Evolutionary conservation across 2,888 invertebrate species (phyloP).

Genomic region (Pocota personata): DNA sequence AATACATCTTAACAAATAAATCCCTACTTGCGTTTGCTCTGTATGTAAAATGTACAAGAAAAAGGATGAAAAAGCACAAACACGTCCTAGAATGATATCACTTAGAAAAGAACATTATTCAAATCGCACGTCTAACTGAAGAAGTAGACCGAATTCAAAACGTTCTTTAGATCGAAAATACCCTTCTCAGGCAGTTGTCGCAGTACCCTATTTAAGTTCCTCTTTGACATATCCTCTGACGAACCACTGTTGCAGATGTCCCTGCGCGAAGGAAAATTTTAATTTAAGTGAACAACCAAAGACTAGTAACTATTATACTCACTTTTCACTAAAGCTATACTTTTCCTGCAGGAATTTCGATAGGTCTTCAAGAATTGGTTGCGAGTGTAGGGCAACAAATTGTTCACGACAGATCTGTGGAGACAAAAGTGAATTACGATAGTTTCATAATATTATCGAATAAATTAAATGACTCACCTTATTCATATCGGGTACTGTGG

Average conservation of each 20-base stretch:
- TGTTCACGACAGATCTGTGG: constrained; percentile 96
- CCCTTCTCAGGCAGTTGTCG: constrained; percentile 89
- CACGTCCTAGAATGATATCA: constrained; percentile 53
- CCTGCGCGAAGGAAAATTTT: constrained; percentile 79
- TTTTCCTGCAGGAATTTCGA: constrained; percentile 88
- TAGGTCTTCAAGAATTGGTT: constrained; percentile 94
- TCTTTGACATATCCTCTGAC: constrained; percentile 84
- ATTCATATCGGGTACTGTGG: constrained; percentile 94
- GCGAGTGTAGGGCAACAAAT: constrained; percentile 97
- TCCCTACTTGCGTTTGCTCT: constrained; percentile 29
- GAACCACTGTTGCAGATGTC: constrained; percentile 84
- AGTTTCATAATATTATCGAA: not conserved
- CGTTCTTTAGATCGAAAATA: constrained; percentile 89
- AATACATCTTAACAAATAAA: constrained; percentile 54
- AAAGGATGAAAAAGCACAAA: constrained; percentile 28
- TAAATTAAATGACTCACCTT: constrained; percentile 84
- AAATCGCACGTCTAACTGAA: constrained; percentile 87
- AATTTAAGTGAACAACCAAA: not conserved
- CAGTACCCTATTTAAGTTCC: constrained; percentile 86
- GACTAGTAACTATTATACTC: constrained; percentile 76
- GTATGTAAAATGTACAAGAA: constrained; percentile 51
- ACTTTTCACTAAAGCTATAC: constrained; percentile 87
- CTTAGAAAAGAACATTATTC: constrained; percentile 21
- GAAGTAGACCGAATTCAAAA: constrained; percentile 92
- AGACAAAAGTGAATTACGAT: not conserved